Conservation (phyloP, 2,113 vertebrate genomes). For the Tragelaphus scriptus region DNA sequence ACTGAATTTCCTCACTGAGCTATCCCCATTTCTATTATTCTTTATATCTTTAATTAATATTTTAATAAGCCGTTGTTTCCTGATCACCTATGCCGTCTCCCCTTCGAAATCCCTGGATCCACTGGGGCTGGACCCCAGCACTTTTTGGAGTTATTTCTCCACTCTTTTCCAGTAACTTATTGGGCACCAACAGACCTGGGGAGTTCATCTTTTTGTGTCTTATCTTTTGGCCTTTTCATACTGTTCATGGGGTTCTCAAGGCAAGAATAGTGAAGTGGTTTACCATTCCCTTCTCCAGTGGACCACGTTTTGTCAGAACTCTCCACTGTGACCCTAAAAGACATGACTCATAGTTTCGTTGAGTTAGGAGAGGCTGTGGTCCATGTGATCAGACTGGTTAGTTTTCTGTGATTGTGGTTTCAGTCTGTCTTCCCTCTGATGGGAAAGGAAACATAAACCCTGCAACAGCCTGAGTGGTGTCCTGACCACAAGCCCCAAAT, state of each 20-base stretch:
- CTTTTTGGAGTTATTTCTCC: background rate
- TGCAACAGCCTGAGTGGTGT: accelerated
- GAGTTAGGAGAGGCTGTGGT: background rate
- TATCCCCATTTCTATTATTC: too few relatives aligned
- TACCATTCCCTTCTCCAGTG: background rate
- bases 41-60: too few relatives aligned
- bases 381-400: background rate
- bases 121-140: too few relatives aligned
- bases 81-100: too few relatives aligned
- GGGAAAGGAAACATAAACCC: background rate
- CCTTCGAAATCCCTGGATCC: too few relatives aligned
- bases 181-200: background rate
- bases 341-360: background rate
- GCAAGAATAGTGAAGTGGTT: background rate
- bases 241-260: background rate
- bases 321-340: background rate
- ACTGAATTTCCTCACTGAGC: too few relatives aligned
- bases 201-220: background rate
- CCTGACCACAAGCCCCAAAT: accelerated
- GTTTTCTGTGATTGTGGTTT: background rate
- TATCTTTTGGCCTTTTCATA: background rate
- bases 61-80: too few relatives aligned
- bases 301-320: background rate
- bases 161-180: background rate
- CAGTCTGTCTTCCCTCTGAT: background rate